Base-by-base conservation (phyloP, 2,888 invertebrate genomes). In the Synergus gifuensis region DNA sequence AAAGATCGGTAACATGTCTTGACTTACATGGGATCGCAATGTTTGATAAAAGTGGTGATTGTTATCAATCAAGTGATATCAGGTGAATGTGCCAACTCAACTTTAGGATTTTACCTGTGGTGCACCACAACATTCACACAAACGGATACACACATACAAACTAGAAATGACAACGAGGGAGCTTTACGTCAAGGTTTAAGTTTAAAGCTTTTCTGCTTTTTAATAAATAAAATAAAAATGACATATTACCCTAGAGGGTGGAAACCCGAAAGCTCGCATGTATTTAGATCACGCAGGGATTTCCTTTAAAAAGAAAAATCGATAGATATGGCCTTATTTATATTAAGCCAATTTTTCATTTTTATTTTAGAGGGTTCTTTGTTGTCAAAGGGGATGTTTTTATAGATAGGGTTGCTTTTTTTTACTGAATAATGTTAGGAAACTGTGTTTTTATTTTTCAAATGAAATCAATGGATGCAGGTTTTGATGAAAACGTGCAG, bases 171-270 rank as follows among this genome's bases (percentile, higher is more conserved):
- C 91, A 84, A 91, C 92, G 81, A 89, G 88, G 87, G 92, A 92
- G 83, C 89, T 92, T 62, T 92, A 92, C 87, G 90, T 89, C 76
- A 91, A 91, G 92, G 91, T 92, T 28, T 28, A 90, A 79, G 78
- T 81, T 83, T 81, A 64, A 76, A 62, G 22, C 62, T 54, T 62
- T 42, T 66, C 22, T 28, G 28, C 28, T 28, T 28, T 28, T 28
- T 28, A 28, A 28, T 28, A 28, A 28, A 28, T 28, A 28, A 3
- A 16, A 69, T 28, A 9, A 42, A 44, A 69, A 16, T 49, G 49
- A 60, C 12, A 44, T 16, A n/a, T 44, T 81, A 46, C 73, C 78
- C 83, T 83, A 76, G 78, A 64, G 62, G 63, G 49, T 46, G 28
- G 66, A 76, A 78, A 46, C 54, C 22, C 22, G n/a, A 63, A 28